Evolutionary conservation across 2,797 vertebrate species (phyloP).

Genomic region (Falco peregrinus): DNA sequence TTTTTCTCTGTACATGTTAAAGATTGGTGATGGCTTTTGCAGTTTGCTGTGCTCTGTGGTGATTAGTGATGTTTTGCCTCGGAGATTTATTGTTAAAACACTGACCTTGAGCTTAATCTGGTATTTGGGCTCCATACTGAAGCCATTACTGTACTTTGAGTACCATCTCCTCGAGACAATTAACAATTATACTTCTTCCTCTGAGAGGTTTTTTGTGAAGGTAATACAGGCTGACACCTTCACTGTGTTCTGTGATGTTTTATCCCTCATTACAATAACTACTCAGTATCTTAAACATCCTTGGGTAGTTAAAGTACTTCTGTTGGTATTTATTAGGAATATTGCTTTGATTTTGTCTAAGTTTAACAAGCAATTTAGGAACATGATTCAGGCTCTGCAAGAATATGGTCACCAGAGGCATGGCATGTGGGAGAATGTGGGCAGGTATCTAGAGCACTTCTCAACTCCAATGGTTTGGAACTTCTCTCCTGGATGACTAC

Average conservation of each 20-base stretch:
- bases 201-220: neutral
- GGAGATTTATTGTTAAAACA: neutral
- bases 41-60: neutral
- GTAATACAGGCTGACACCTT: neutral
- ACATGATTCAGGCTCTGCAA: fast-evolving
- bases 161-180: neutral
- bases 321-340: neutral
- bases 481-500: neutral
- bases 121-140: neutral
- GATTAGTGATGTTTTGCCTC: neutral
- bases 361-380: neutral
- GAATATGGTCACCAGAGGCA: neutral
- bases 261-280: neutral
- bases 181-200: neutral
- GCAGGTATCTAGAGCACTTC: neutral
- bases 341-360: neutral
- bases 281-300: neutral
- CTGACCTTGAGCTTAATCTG: neutral
- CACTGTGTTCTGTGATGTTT: neutral
- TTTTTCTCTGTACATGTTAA: neutral
- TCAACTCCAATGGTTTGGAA: neutral
- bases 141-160: neutral
- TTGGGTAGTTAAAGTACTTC: neutral
- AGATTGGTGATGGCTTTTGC: neutral
- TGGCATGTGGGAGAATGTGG: neutral